phyloP scores from a whole-genome alignment of 1,140 invertebrate genomes.

The Mylabris phalerata region DNA sequence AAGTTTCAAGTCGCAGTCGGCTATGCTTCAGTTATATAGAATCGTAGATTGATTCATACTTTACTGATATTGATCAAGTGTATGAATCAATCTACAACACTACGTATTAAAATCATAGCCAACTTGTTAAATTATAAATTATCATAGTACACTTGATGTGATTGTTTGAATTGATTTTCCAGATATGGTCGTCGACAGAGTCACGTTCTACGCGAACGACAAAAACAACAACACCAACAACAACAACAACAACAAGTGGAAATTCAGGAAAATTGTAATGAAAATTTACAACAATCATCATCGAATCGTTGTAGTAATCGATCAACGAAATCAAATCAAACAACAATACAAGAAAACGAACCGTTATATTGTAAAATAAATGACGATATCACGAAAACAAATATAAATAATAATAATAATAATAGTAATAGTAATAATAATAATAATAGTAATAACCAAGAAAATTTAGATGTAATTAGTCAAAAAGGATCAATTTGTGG shows the following conservation, averaged over 20 bases:
- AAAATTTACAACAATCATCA: constrained; percentile 17
- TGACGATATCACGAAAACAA: constrained; percentile 33
- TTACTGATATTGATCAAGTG: too few relatives aligned
- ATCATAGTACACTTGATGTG: too few relatives aligned
- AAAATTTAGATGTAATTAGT: constrained; percentile 21
- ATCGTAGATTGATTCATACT: too few relatives aligned
- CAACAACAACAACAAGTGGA: constrained; percentile 7
- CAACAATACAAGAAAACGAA: constrained; percentile 28
- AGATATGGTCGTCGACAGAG: constrained; percentile 70
- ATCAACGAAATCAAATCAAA: constrained; percentile 30
- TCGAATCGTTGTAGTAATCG: constrained; percentile 35
- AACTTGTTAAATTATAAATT: too few relatives aligned
- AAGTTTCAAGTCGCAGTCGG: too few relatives aligned
- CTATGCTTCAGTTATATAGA: too few relatives aligned
- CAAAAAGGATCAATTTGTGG: constrained; percentile 32
- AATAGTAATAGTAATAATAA: constrained; percentile 16
- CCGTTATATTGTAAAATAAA: constrained; percentile 36
- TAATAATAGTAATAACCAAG: constrained; percentile 6
- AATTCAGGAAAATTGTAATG: too few relatives aligned
- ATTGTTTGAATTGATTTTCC: too few relatives aligned
- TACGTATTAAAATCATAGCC: too few relatives aligned
- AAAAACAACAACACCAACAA: constrained; percentile 43
- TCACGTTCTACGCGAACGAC: constrained; percentile 60
- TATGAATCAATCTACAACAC: too few relatives aligned
- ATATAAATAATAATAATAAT: constrained; percentile 17